Percentiles rank a stretch among this genome's conserved stretches.
Evolutionary conservation across 2,113 vertebrate genomes (phyloP).

Genomic region (Zosterops hypoxanthus): DNA sequence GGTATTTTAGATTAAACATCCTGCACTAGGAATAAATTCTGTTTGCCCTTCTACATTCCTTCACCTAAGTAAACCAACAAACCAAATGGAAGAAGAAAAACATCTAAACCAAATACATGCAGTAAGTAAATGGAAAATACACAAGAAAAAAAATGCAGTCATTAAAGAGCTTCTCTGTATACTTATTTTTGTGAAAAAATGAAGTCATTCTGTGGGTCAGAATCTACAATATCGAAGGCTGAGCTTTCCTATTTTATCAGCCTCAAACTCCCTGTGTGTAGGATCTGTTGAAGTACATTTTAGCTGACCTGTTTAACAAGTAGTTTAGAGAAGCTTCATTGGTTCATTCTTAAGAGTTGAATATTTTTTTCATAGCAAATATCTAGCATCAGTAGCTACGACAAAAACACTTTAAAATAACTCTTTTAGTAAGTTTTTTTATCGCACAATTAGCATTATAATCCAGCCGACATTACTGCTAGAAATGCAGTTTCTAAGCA

Average conservation of each 20-base stretch:
- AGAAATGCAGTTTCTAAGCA: background rate
- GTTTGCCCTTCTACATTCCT: constrained; percentile 42
- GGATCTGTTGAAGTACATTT: background rate
- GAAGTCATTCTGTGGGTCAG: background rate
- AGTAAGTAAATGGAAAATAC: constrained; percentile 2
- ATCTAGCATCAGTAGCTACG: background rate
- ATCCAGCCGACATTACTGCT: background rate
- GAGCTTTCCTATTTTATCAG: background rate
- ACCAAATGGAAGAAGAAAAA: constrained; percentile 12
- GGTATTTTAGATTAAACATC: constrained; percentile 11
- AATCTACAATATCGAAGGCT: background rate
- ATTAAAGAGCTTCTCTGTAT: background rate
- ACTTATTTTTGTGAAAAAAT: background rate
- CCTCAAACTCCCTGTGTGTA: background rate
- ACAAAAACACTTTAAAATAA: background rate
- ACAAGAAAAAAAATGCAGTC: background rate
- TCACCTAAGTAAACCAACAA: constrained; percentile 10
- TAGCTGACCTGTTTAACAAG: background rate
- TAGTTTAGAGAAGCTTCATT: background rate
- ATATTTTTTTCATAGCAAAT: background rate
- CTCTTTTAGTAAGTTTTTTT: background rate
- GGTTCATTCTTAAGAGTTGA: background rate
- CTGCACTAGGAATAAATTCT: background rate
- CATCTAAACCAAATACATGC: background rate
- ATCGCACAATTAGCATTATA: background rate